Conservation (phyloP, 2,888 invertebrate genomes). For the Pyrocoelia pectoralis region DNA sequence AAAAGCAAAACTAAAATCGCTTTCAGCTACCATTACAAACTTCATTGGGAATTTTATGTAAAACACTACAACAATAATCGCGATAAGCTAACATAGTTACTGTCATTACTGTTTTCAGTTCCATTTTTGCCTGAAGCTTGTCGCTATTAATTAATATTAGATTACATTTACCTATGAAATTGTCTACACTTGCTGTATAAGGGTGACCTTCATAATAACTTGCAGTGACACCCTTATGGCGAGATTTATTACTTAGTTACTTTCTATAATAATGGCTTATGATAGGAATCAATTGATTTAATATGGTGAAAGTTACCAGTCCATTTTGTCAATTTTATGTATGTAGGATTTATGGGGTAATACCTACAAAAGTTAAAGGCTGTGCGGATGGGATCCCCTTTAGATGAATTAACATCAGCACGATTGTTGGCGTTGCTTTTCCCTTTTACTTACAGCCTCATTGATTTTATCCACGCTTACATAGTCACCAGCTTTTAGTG, state of each 20-base stretch:
- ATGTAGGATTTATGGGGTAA: no score
- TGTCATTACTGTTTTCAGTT: conserved; percentile 22
- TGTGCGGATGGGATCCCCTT: conserved; percentile 7
- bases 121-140: neutral
- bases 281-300: no score
- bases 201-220: no score
- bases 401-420: conserved; percentile 13
- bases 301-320: no score
- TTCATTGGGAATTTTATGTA: conserved; percentile 25
- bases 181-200: no score
- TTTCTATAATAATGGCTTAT: no score
- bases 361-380: no score
- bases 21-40: conserved; percentile 22
- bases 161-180: neutral
- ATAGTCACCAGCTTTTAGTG: conserved; percentile 4
- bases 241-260: no score
- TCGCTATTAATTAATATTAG: neutral
- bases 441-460: conserved; percentile 15
- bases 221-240: no score
- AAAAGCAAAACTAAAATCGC: conserved; percentile 17
- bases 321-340: no score
- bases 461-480: conserved; percentile 20
- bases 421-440: conserved; percentile 13
- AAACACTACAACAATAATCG: conserved; percentile 27
- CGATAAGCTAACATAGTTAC: conserved; percentile 17